These are phyloP conservation scores for Aspiorhynchus laticeps DNA, from an alignment of 2,113 vertebrate genomes.

Conservation along the genomic window DNA sequence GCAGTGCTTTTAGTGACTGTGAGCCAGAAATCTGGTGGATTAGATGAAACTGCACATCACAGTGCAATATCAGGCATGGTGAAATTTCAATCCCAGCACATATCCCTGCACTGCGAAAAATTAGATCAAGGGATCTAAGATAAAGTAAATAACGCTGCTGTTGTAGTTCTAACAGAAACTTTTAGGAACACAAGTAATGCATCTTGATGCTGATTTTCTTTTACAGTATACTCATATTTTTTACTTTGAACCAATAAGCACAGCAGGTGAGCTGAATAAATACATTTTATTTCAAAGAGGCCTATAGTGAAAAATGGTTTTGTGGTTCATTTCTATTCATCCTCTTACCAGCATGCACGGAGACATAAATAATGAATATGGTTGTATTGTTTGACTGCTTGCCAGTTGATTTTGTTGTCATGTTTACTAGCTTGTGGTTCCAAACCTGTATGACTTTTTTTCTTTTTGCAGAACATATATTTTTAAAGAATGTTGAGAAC, in stretches of 20 bases:
- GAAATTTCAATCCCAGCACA: slow-evolving; percentile 55
- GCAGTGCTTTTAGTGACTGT: slow-evolving; percentile 37
- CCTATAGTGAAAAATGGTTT: neutral
- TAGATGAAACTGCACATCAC: slow-evolving; percentile 52
- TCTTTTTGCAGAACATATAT: too few relatives aligned
- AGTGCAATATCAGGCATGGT: slow-evolving; percentile 47
- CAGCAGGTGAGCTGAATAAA: neutral
- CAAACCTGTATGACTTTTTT: too few relatives aligned
- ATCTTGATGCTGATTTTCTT: neutral
- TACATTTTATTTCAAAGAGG: neutral
- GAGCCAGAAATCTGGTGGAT: slow-evolving; percentile 40
- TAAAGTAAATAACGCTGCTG: slow-evolving; percentile 1
- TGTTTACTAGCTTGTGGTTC: slow-evolving; percentile 1
- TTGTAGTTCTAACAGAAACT: neutral
- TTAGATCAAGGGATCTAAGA: neutral
- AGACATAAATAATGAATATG: neutral
- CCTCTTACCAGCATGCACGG: neutral
- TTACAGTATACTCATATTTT: neutral
- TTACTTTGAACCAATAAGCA: neutral
- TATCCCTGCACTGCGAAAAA: slow-evolving; percentile 41
- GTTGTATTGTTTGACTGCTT: neutral
- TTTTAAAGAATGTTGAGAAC: neutral
- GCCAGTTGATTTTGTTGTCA: neutral
- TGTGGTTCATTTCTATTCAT: neutral
- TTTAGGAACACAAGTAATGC: slow-evolving; percentile 5